These are phyloP conservation scores for Astur gentilis DNA, from an alignment of 2,113 vertebrate species.

Conservation along the genomic window DNA sequence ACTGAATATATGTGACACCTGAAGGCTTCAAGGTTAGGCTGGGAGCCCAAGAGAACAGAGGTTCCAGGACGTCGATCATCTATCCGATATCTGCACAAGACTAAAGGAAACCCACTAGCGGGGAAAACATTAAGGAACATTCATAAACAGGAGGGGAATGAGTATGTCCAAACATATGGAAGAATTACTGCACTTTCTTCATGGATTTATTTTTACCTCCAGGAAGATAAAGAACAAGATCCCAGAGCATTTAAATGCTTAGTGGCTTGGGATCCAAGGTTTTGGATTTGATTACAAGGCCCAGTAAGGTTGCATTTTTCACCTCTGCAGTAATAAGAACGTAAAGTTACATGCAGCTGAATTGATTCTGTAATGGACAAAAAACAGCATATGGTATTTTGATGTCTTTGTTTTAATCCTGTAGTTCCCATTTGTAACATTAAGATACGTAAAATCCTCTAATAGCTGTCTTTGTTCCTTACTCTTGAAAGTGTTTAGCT, in stretches of 20 bases:
- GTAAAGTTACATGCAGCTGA: neutral
- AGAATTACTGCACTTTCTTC: conserved; percentile 16
- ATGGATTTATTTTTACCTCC: conserved; percentile 18
- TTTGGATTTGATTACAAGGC: conserved; percentile 37
- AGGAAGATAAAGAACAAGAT: conserved; percentile 16
- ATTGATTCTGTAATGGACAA: neutral
- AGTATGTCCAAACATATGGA: neutral
- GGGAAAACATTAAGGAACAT: conserved; percentile 43
- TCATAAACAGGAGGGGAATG: neutral
- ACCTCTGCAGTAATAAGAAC: conserved; percentile 44
- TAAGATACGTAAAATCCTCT: neutral
- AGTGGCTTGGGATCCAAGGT: neutral
- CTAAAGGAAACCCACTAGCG: neutral
- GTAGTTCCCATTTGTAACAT: neutral
- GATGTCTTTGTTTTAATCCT: conserved; percentile 31
- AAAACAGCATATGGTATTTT: neutral
- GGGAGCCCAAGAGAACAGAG: conserved; percentile 5
- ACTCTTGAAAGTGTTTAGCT: neutral
- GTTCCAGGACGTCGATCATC: neutral
- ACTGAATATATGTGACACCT: conserved; percentile 49
- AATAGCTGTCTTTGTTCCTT: neutral
- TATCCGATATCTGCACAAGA: conserved; percentile 4
- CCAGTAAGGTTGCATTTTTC: conserved; percentile 40
- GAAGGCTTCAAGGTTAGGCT: conserved; percentile 42
- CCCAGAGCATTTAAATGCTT: neutral